Base-by-base conservation (phyloP, 2,797 vertebrate genomes). In the Malacoctenus gilli region DNA sequence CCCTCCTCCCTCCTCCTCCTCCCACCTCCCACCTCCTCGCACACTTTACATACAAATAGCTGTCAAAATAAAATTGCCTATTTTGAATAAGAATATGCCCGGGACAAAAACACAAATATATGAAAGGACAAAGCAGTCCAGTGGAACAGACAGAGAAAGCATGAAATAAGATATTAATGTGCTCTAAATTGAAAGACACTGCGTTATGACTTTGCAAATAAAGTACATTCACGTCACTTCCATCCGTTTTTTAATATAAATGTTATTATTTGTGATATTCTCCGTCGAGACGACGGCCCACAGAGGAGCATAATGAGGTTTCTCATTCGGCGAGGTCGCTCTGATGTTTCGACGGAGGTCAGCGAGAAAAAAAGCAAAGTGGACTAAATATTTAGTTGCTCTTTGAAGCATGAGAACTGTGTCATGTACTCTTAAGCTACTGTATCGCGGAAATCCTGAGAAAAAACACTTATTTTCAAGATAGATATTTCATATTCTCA, bases 41-140 rank as follows among this genome's bases (percentile, higher is more conserved):
- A 56, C 77, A 87, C 85, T 92, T 91, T 91, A 86, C 87, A 91
- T 91, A 89, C 87, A 92, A 91, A 91, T 91, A 91, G 85, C 90
- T 91, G 90, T 92, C 89, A 91, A 90, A 91, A 90, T 76, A 87
- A 88, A 89, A 91, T 89, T 83, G 85, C 81, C 74, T 89, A 68
- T 81, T 92, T 88, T 87, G 82, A 91, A 88, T 89, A 77, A 84
- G 79, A 77, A 85, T 80, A 81, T 75, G 62, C 54, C 75, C n/a
- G 60, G 76, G 82, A 88, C 70, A 22, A 72, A 80, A 85, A 77
- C 72, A 80, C 59, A 82, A 81, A 77, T 70, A 75, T 80, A 75
- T 60, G 58, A 80, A 79, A 84, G 79, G 81, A 75, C 82, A 77
- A 82, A 77, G 78, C 72, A 61, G 77, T 82, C 68, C 67, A 58